Evolutionary conservation across 30 jellyfish, hydroid and myxozoan genomes (phyloP).

Genomic region (Aurelia coerulea): DNA sequence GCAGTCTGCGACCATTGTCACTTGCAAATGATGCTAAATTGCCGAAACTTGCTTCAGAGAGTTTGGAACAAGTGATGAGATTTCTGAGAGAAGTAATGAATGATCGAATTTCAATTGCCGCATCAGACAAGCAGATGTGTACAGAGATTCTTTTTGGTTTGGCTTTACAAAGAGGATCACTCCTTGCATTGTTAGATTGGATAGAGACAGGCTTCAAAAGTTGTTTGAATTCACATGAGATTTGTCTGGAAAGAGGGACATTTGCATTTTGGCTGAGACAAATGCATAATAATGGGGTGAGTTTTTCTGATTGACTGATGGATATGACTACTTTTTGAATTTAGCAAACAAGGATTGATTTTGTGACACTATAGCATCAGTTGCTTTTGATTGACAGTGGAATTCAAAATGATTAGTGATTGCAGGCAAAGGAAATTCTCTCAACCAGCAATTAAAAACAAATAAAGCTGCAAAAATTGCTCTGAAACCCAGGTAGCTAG

Average conservation of each 20-base stretch:
- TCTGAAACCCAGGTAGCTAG: too few relatives aligned
- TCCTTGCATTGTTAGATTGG: conserved; percentile 76
- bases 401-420: too few relatives aligned
- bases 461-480: too few relatives aligned
- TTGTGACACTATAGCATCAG: too few relatives aligned
- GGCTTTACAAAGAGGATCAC: conserved; percentile 82
- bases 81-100: conserved; percentile 59
- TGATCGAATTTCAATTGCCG: conserved; percentile 9
- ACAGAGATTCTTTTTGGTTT: conserved; percentile 75
- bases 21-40: conserved; percentile 76
- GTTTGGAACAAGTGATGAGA: conserved; percentile 71
- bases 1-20: conserved; percentile 83
- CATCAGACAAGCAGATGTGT: conserved; percentile 49
- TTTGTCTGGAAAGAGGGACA: conserved; percentile 3
- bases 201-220: conserved; percentile 64
- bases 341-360: too few relatives aligned
- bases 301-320: neutral
- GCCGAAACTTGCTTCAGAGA: conserved; percentile 75
- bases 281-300: conserved; percentile 18
- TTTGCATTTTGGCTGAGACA: conserved; percentile 44
- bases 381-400: too few relatives aligned
- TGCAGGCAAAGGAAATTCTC: too few relatives aligned
- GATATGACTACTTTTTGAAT: neutral
- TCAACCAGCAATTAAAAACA: too few relatives aligned
- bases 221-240: conserved; percentile 17